Base-by-base conservation (phyloP, 2,888 invertebrate species). In the Heliconius charithonia region DNA sequence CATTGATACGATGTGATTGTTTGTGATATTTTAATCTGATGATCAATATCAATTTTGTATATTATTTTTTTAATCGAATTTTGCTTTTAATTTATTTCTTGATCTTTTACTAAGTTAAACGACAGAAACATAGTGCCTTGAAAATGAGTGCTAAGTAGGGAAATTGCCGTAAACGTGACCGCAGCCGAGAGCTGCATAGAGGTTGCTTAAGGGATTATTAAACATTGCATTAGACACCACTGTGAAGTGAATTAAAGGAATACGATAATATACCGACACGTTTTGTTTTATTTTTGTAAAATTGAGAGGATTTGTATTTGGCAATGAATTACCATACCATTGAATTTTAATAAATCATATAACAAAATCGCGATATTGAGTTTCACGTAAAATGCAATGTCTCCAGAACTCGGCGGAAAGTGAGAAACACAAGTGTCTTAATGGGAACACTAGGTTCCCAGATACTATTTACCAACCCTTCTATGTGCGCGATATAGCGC, bases 131-230 rank as follows among this genome's bases (percentile, higher is more conserved):
- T 66, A 78, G 76, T 76, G 76, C 63, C 74, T 78, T 78, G 69
- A 79, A 79, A 78, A 78, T 76, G 70, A 79, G 78, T 79, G 79
- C 71, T 78, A 79, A 81, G 75, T 78, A 80, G 78, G 66, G 62
- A 78, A 80, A 78, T 81, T 78, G 75, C 71, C 71, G 78, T 80
- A 78, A 80, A 80, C 78, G 78, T 76, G 78, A 80, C 76, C 80
- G 75, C 76, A 80, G 72, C 76, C 78, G 75, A 74, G 71, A 79
- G 73, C 79, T 80, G 81, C 81, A 80, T 81, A 76, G 76, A 79
- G 80, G 78, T 76, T 74, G 70, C 66, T 77, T 75, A 69, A 76
- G 27, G 66, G 76, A 77, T 81, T 80, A 79, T 77, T 80, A 81
- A 81, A 79, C 77, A 80, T 77, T 79, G 79, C 74, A 79, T 81